Evolutionary conservation across 2,113 vertebrate genomes (phyloP).

Genomic region (Propithecus coquereli): DNA sequence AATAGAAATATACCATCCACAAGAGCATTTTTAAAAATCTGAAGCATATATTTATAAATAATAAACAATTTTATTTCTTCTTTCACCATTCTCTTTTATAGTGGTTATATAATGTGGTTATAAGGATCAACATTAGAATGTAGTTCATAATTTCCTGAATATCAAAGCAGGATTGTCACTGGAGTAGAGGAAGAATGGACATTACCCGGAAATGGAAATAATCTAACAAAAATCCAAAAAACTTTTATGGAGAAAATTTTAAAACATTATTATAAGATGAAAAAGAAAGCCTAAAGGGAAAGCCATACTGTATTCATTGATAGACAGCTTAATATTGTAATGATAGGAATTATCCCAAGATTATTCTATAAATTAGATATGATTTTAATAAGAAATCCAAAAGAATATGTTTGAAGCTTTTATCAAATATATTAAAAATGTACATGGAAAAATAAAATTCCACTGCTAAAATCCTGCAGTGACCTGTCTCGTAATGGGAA

Average conservation of each 20-base stretch:
- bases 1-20: neutral
- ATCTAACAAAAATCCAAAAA: neutral
- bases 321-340: neutral
- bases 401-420: slow-evolving; percentile 1
- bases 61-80: neutral
- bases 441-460: slow-evolving; percentile 12
- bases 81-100: neutral
- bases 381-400: slow-evolving; percentile 24
- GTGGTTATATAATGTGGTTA: neutral
- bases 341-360: neutral
- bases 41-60: neutral
- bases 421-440: slow-evolving; percentile 27
- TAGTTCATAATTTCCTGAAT: neutral
- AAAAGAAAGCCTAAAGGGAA: neutral
- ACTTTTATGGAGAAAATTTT: neutral
- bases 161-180: neutral
- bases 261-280: neutral
- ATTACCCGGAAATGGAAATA: slow-evolving; percentile 28
- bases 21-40: neutral
- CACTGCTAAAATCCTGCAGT: slow-evolving; percentile 10
- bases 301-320: neutral
- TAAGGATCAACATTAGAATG: slow-evolving; percentile 8
- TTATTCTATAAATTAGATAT: neutral
- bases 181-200: neutral
- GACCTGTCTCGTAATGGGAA: neutral